Percentiles rank a stretch among this genome's conserved stretches.
Conservation (phyloP, 2,888 invertebrate genomes). For the Leptarthrus brevirostris region DNA sequence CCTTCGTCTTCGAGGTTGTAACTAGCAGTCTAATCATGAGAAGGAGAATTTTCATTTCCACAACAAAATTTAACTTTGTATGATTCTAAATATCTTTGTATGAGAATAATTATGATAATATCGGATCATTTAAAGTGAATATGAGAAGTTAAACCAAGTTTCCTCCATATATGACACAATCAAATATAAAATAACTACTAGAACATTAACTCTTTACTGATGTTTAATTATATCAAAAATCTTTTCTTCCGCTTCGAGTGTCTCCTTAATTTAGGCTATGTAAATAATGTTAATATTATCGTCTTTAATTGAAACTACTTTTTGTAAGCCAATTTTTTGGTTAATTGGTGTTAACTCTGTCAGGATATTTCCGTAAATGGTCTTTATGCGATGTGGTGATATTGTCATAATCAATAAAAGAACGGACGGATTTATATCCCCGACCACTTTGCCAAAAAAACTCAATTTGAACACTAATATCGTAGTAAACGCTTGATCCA, state of each 20-base stretch:
- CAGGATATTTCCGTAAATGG: constrained; percentile 63
- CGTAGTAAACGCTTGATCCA: too few relatives aligned
- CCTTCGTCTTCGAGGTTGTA: too few relatives aligned
- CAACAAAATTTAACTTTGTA: too few relatives aligned
- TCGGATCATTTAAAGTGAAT: background rate
- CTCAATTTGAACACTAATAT: too few relatives aligned
- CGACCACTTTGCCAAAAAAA: too few relatives aligned
- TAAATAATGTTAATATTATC: constrained; percentile 9
- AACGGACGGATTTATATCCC: constrained; percentile 64
- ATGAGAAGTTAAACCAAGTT: too few relatives aligned
- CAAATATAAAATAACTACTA: too few relatives aligned
- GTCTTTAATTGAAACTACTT: background rate
- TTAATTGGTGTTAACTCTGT: constrained; percentile 20
- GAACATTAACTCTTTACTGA: too few relatives aligned
- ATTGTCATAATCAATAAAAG: constrained; percentile 64
- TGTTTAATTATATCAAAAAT: constrained; percentile 37
- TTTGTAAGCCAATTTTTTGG: background rate
- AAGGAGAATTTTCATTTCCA: too few relatives aligned
- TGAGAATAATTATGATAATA: background rate
- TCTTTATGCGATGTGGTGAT: constrained; percentile 58
- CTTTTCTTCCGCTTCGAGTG: background rate
- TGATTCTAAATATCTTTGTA: too few relatives aligned
- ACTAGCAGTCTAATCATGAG: too few relatives aligned
- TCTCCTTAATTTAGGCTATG: background rate
- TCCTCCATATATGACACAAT: too few relatives aligned